Base-by-base conservation (phyloP, 2,797 vertebrate species). In the Micrastur ruficollis region DNA sequence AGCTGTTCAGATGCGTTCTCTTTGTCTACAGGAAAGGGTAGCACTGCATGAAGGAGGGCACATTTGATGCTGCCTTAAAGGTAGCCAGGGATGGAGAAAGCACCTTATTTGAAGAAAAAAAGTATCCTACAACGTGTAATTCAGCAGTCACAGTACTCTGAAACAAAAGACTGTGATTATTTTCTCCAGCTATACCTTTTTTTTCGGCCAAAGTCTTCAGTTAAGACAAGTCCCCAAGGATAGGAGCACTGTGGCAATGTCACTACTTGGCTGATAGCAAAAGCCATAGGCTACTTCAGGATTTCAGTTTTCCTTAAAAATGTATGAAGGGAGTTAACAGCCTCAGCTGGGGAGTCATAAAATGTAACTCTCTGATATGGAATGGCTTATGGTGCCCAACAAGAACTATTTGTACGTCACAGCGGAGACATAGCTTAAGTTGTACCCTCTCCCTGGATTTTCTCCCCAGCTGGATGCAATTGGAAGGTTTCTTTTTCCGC, bases 291-390 rank as follows among this genome's bases (percentile, higher is more conserved):
- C 8, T 86, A 47, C 38, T 59, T 88, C 36, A 71, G 44, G 25
- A 81, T 82, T 90, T 59, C 19, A 67, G 6, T 63, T 92, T 59
- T 52, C 31, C 52, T 36, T 88, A 56, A 74, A 78, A 92, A 42
- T 53, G 1, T 14, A 20, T n/a, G 14, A 75, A 74, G 20, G 13
- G 12, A 71, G 5, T 59, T 65, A 74, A 56, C 4, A 23, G 7
- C 23, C 49, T 72, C 53, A 61, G 7, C 0, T 71, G 10, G 11
- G 32, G 32, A 84, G 17, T 46, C 27, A 74, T 49, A 61, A 83
- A 86, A 90, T 42, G 13, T 62, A 82, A 67, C 15, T 50, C 12
- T 47, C 32, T 40, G 23, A 38, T 73, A 80, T 8, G 9, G 94
- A 91, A 85, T 22, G 17, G 12, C 4, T 76, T 59, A 19, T 18